phyloP scores from a whole-genome alignment of 2,113 vertebrate species.

The Chrysemys picta region DNA sequence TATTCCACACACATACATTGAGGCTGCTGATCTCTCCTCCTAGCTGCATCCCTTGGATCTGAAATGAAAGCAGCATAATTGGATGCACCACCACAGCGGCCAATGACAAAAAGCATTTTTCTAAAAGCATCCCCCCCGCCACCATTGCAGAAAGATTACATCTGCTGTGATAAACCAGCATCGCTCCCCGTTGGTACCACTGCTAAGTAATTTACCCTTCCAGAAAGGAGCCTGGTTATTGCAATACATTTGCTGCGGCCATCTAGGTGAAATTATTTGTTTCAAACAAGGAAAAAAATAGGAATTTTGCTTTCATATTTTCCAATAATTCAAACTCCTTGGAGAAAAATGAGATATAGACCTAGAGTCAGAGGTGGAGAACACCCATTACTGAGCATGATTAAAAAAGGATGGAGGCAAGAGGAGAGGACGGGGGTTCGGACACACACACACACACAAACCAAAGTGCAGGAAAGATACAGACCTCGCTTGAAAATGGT shows the following conservation, averaged over 20 bases:
- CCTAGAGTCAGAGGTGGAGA: not conserved
- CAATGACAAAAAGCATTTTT: conserved; percentile 43
- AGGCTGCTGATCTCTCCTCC: conserved; percentile 1
- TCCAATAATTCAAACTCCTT: conserved; percentile 20
- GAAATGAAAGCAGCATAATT: conserved; percentile 18
- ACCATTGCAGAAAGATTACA: conserved; percentile 49
- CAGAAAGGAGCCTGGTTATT: conserved; percentile 50
- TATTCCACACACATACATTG: not conserved
- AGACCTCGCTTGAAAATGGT: accelerated
- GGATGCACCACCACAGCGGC: not conserved
- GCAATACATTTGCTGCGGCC: not conserved
- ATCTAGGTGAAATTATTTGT: conserved; percentile 37
- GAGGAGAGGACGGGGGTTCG: not conserved
- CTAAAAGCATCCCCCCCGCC: conserved; percentile 4
- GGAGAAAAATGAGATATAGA: conserved; percentile 6
- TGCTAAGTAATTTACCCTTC: conserved; percentile 52
- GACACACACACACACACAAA: not conserved
- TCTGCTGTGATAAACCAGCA: conserved; percentile 55
- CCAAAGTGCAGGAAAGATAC: not conserved
- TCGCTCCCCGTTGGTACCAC: conserved; percentile 9
- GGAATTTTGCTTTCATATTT: not conserved
- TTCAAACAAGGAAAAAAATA: not conserved
- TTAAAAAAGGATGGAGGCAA: not conserved
- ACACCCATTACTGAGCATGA: not conserved
- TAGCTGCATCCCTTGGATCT: not conserved